These are phyloP conservation scores for Leptinotarsa defecta DNA, from an alignment of 1,140 invertebrate species.

Conservation along the genomic window DNA sequence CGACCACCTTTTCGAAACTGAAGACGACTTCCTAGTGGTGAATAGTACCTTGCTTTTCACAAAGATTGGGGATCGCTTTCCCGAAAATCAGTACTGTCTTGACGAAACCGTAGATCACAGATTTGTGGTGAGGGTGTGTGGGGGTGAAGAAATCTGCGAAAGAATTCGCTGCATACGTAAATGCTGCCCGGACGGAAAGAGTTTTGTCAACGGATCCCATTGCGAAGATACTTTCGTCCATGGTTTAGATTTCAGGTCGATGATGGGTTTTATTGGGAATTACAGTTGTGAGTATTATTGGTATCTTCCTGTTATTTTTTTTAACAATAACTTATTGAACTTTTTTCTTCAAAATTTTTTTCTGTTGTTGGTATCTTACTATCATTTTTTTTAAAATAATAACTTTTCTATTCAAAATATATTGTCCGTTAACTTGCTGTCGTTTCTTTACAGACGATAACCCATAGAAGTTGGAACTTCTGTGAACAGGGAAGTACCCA, in stretches of 20 bases:
- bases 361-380: no score
- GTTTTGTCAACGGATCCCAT: constrained; percentile 41
- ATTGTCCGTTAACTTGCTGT: no score
- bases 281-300: constrained; percentile 4
- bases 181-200: constrained; percentile 47
- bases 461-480: no score
- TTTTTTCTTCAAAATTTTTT: no score
- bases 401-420: no score
- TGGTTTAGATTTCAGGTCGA: constrained; percentile 34
- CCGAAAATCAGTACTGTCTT: constrained; percentile 34
- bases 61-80: not conserved
- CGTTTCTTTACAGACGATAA: no score
- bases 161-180: constrained; percentile 42
- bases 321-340: no score
- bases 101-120: constrained; percentile 27
- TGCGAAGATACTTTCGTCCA: constrained; percentile 35
- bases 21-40: constrained; percentile 19
- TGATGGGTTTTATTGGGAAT: constrained; percentile 24
- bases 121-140: constrained; percentile 37
- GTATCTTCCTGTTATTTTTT: no score
- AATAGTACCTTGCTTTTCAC: constrained; percentile 3
- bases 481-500: no score
- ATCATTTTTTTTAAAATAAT: no score
- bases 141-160: constrained; percentile 33
- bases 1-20: constrained; percentile 23